Evolutionary conservation across 2,888 invertebrate genomes (phyloP).

Genomic region (Amiota mariae): DNA sequence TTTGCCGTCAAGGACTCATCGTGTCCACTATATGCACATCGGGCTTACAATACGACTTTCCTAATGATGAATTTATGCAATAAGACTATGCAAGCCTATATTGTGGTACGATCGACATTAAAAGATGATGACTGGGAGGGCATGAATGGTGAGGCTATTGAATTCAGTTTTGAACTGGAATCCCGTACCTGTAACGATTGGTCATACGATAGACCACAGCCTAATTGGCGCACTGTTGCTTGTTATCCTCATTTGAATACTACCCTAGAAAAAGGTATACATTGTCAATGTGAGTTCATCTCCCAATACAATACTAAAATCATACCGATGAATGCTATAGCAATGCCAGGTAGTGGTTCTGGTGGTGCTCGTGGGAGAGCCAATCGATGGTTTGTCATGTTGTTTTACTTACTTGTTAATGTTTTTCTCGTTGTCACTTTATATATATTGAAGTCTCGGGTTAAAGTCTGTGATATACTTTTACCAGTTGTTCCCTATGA

Average conservation of each 20-base stretch:
- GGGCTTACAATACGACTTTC: neutral
- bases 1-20: neutral
- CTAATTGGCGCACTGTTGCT: neutral
- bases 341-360: neutral
- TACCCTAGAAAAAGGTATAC: neutral
- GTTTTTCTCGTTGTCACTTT: neutral
- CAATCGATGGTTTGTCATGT: neutral
- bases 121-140: neutral
- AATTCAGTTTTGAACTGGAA: conserved; percentile 5
- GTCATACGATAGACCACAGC: neutral
- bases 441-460: neutral
- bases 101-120: neutral
- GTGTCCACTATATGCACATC: neutral
- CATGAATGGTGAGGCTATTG: neutral
- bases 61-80: conserved; percentile 9
- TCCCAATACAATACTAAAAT: neutral
- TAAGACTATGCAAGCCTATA: neutral
- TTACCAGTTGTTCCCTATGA: neutral
- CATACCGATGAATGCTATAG: neutral
- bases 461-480: neutral
- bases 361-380: neutral
- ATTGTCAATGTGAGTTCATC: neutral
- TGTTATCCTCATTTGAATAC: conserved; percentile 4
- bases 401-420: neutral
- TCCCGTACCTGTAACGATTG: conserved; percentile 7